Conservation (phyloP, 1,140 invertebrate species). For the Zaprionus lachaisei region DNA sequence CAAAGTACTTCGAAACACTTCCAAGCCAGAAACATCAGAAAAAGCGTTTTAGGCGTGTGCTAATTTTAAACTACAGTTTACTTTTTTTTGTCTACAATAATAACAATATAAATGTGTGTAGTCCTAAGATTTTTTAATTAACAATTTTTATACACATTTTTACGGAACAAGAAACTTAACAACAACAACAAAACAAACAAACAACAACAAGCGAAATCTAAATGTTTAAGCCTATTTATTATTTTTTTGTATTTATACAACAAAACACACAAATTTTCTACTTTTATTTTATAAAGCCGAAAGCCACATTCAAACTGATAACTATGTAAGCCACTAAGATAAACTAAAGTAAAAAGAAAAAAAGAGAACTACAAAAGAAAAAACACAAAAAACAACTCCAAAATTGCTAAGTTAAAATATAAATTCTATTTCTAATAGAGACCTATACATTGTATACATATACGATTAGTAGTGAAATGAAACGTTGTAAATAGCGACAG, state of each 20-base stretch:
- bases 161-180: conserved; percentile 27
- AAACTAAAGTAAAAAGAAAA: conserved; percentile 27
- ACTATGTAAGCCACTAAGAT: conserved; percentile 66
- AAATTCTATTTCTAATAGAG: conserved; percentile 3
- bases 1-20: conserved; percentile 48
- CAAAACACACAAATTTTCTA: conserved; percentile 59
- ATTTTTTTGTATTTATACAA: conserved; percentile 76
- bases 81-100: conserved; percentile 51
- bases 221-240: conserved; percentile 79
- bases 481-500: conserved; percentile 62
- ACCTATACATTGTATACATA: conserved; percentile 24
- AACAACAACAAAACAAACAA: conserved; percentile 20
- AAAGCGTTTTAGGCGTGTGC: conserved; percentile 41
- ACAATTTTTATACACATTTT: conserved; percentile 78
- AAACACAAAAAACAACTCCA: conserved; percentile 46
- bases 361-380: conserved; percentile 14
- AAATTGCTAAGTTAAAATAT: conserved; percentile 55
- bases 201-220: conserved; percentile 64
- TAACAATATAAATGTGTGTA: conserved; percentile 48
- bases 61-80: conserved; percentile 58
- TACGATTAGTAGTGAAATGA: conserved; percentile 59
- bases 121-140: conserved; percentile 70
- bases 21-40: conserved; percentile 40
- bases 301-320: conserved; percentile 64
- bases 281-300: conserved; percentile 41